Evolutionary conservation across 2,888 invertebrate genomes (phyloP), one percentile per base, ranked within the genome.

Genomic region (Leptinotarsa rubiginosa): DNA sequence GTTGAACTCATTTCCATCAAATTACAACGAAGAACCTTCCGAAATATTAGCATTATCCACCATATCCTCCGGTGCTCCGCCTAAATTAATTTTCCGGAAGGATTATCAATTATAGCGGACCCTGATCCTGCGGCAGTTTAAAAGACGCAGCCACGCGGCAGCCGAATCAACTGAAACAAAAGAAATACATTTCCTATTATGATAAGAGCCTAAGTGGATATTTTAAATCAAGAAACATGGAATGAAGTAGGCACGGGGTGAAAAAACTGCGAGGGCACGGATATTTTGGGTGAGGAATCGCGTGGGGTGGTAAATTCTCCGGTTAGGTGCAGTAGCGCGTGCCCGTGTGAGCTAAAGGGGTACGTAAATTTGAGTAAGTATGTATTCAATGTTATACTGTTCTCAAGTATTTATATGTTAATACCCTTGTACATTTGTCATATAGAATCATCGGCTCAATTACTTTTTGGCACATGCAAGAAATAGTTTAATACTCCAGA

Each of bases 171-270:
- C 52, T 69, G 73, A 76, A 76, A 76, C 76, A 75, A 77, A 77
- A 77, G 78, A 75, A 77, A 74, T 65, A 73, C 70, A 73, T 73
- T 77, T 77, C 69, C 75, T 72, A 78, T 78, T 78, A 78, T 75
- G 75, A 73, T 76, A 75, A 79, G 77, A 77, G 76, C 69, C 68
- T 72, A 71, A 75, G 78, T 78, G 72, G 77, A 77, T 77, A 80
- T 82, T 83, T 83, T 80, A 80, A 83, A 83, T 81, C 80, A 82
- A 83, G 82, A 82, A 78, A 82, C 78, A 79, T 82, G 75, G 82
- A 83, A 83, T 81, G 83, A 82, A 82, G 79, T 82, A 81, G 77
- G 78, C 79, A 81, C 78, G 80, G 83, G 83, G 81, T 80, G 80
- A 81, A 82, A 83, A 83, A 76, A 72, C 70, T 74, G 70, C 73